A percentile compares a stretch with the other conserved stretches of the same genome.
phyloP scores from a whole-genome alignment of 1,140 invertebrate species.

The Drosophila quadrilineata region DNA sequence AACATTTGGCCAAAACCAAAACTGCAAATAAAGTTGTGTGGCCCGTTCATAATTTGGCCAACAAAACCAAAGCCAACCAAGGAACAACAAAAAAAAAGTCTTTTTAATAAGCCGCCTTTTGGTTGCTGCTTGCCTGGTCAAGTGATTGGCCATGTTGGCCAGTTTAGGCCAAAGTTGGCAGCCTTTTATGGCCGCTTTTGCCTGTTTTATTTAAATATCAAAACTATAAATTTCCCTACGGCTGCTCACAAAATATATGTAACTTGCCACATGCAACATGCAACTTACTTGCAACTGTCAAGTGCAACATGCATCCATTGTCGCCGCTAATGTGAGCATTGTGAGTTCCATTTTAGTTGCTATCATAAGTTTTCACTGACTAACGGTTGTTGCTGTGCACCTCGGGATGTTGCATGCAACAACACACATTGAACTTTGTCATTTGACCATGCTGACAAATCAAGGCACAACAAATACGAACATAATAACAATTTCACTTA shows the following conservation, averaged over 20 bases:
- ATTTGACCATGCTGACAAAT: slow-evolving; percentile 38
- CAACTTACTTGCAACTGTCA: too few species aligned
- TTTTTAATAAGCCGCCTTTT: slow-evolving; percentile 60
- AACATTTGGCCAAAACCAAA: neutral
- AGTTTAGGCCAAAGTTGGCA: slow-evolving; percentile 1
- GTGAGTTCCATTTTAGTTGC: slow-evolving; percentile 50
- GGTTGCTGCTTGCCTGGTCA: slow-evolving; percentile 8
- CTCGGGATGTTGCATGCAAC: slow-evolving; percentile 1
- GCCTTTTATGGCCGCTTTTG: slow-evolving; percentile 54
- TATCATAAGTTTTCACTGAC: slow-evolving; percentile 29
- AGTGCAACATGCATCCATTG: too few species aligned
- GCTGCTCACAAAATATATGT: slow-evolving; percentile 35
- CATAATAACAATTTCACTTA: slow-evolving; percentile 5
- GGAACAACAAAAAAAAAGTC: too few species aligned
- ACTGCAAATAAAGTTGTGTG: slow-evolving; percentile 11
- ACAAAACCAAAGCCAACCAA: too few species aligned
- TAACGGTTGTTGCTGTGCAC: too few species aligned
- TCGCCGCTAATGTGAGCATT: slow-evolving; percentile 68
- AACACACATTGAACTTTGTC: slow-evolving; percentile 34
- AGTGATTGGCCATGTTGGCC: slow-evolving; percentile 39
- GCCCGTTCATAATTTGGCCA: slow-evolving; percentile 51
- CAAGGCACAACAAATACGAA: slow-evolving; percentile 8
- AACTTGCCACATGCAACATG: slow-evolving; percentile 67
- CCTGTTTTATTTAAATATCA: slow-evolving; percentile 65
- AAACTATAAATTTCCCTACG: slow-evolving; percentile 51